Conservation (phyloP, 1,140 invertebrate genomes). For the Drosophila dunni region DNA sequence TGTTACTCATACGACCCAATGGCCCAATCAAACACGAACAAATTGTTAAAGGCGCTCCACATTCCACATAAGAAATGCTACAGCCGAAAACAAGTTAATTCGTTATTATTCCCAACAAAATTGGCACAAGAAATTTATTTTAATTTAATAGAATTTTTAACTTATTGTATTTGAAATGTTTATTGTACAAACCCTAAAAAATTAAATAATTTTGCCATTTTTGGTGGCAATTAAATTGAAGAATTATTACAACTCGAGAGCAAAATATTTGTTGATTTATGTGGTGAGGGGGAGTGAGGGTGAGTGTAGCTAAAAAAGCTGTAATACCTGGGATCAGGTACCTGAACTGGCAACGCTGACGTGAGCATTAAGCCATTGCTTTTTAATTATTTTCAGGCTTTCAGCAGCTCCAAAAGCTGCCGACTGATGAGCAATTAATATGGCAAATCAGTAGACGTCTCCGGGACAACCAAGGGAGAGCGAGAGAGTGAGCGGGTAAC, state of each 20-base stretch:
- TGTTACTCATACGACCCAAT: conserved; percentile 46
- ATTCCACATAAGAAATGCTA: not conserved
- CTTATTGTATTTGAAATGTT: no score
- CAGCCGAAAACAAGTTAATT: not conserved
- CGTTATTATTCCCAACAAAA: no score
- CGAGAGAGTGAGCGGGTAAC: not conserved
- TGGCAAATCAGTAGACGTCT: conserved; percentile 33
- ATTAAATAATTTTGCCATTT: no score
- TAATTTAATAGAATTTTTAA: no score
- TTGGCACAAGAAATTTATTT: no score
- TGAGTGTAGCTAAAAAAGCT: not conserved
- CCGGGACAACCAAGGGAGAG: conserved; percentile 3
- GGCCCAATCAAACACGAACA: conserved; percentile 23
- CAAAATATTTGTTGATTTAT: not conserved
- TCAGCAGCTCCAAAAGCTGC: not conserved
- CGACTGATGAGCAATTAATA: conserved; percentile 50
- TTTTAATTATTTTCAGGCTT: conserved; percentile 16
- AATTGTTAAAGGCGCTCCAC: not conserved
- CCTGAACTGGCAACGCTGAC: not conserved
- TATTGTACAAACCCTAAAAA: no score
- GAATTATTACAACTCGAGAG: no score
- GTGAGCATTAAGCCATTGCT: not conserved
- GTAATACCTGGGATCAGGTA: not conserved
- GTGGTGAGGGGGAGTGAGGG: no score
- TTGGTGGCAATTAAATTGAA: no score